Evolutionary conservation across 1,140 invertebrate genomes (phyloP).

Genomic region (Drosophila miranda): DNA sequence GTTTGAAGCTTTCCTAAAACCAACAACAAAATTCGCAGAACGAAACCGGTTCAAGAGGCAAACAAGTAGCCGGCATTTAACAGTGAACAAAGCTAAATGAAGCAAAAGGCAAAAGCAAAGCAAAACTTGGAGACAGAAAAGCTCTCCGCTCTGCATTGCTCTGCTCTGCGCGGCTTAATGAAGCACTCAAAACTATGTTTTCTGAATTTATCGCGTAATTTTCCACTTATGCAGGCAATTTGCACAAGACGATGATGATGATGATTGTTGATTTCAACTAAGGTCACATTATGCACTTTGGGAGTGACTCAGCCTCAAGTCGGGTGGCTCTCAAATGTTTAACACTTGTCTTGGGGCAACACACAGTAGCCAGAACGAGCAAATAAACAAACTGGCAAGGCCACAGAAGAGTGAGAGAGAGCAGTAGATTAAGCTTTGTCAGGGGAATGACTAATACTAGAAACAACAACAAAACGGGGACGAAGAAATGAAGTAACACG

Average conservation of each 20-base stretch:
- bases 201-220: slow-evolving; percentile 40
- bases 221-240: slow-evolving; percentile 57
- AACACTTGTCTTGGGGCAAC: slow-evolving; percentile 9
- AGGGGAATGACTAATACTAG: slow-evolving; percentile 16
- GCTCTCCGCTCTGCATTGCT: neutral
- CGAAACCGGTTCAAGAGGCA: slow-evolving; percentile 35
- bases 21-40: slow-evolving; percentile 17
- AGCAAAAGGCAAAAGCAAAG: slow-evolving; percentile 12
- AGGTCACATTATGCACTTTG: slow-evolving; percentile 28
- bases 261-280: slow-evolving; percentile 25
- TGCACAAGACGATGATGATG: slow-evolving; percentile 15
- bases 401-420: slow-evolving; percentile 3
- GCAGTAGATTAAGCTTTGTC: slow-evolving; percentile 21
- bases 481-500: slow-evolving; percentile 19
- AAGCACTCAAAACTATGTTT: slow-evolving; percentile 25
- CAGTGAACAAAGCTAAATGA: slow-evolving; percentile 18
- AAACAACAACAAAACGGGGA: slow-evolving; percentile 24
- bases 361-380: slow-evolving; percentile 1
- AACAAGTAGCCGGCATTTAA: slow-evolving; percentile 26
- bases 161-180: slow-evolving; percentile 29
- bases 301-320: slow-evolving; percentile 15
- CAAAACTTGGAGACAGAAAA: slow-evolving; percentile 5
- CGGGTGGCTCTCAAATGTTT: slow-evolving; percentile 1
- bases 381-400: slow-evolving; percentile 3
- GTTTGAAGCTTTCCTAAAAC: slow-evolving; percentile 6